Evolutionary conservation across 2,113 vertebrate genomes (phyloP).

Genomic region (Porphyrio hochstetteri): DNA sequence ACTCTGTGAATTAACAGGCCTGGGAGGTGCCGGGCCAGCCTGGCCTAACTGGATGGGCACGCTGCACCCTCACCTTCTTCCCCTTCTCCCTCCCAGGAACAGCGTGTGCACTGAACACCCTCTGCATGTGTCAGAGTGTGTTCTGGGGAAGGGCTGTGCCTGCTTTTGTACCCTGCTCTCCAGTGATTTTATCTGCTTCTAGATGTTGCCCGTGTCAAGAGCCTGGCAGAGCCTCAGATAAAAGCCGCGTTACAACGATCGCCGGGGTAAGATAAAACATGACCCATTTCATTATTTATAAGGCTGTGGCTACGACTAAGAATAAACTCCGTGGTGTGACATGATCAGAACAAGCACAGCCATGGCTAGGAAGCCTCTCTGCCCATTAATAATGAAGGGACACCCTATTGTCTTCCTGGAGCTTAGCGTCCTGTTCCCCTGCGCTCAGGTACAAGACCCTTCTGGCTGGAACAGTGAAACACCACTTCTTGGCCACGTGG

Average conservation of each 20-base stretch:
- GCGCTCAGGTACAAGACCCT: not conserved
- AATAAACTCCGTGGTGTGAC: conserved; percentile 68
- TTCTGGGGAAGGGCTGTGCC: not conserved
- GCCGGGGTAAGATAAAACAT: conserved; percentile 60
- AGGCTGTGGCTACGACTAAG: conserved; percentile 63
- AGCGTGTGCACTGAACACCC: not conserved
- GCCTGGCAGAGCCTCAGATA: conserved; percentile 48
- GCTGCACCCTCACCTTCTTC: not conserved
- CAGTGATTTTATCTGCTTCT: not conserved
- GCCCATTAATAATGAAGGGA: conserved; percentile 82
- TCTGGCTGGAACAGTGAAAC: not conserved
- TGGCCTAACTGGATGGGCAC: not conserved
- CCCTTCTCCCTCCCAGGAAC: not conserved
- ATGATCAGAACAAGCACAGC: conserved; percentile 68
- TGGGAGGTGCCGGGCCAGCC: not conserved
- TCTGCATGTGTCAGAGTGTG: accelerated
- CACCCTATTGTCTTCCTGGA: conserved; percentile 64
- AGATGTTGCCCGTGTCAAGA: conserved; percentile 31
- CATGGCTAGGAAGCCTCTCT: conserved; percentile 8
- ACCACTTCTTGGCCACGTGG: not conserved
- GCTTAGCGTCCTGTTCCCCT: conserved; percentile 13
- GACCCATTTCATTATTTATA: conserved; percentile 71
- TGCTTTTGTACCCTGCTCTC: not conserved
- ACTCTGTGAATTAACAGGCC: too few relatives aligned
- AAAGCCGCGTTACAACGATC: conserved; percentile 54